Evolutionary conservation across 2,113 vertebrate species (phyloP).

Genomic region (Pangasianodon gigas): DNA sequence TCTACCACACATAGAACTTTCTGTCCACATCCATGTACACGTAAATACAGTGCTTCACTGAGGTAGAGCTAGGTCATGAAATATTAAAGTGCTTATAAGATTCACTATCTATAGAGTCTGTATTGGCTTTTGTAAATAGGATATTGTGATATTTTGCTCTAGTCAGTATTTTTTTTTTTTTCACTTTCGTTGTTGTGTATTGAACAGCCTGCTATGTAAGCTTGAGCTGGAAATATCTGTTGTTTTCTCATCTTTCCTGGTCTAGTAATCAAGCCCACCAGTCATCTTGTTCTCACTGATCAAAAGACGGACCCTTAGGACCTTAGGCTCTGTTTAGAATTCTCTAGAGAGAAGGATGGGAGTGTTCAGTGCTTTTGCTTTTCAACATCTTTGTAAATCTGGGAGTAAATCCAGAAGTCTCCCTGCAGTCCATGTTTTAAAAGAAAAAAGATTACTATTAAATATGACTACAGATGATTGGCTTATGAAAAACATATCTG

Average conservation of each 20-base stretch:
- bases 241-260: neutral
- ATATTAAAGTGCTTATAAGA: neutral
- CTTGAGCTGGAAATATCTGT: neutral
- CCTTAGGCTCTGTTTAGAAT: conserved; percentile 21
- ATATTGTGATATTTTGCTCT: neutral
- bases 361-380: conserved; percentile 23
- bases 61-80: neutral
- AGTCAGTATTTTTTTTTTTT: neutral
- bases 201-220: neutral
- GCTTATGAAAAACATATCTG: neutral
- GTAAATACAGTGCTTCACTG: neutral
- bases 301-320: neutral
- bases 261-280: neutral
- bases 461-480: conserved; percentile 15
- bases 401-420: conserved; percentile 34
- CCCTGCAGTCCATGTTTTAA: neutral
- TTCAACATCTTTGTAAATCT: conserved; percentile 27
- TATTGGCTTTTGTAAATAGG: neutral
- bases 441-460: neutral
- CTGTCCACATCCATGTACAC: conserved; percentile 7
- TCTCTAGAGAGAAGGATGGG: neutral
- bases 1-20: conserved; percentile 53
- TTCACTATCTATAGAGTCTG: neutral
- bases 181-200: no score
- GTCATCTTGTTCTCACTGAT: neutral